These are phyloP conservation scores for Drosophila santomea DNA, from an alignment of 1,140 invertebrate species.

Conservation along the genomic window DNA sequence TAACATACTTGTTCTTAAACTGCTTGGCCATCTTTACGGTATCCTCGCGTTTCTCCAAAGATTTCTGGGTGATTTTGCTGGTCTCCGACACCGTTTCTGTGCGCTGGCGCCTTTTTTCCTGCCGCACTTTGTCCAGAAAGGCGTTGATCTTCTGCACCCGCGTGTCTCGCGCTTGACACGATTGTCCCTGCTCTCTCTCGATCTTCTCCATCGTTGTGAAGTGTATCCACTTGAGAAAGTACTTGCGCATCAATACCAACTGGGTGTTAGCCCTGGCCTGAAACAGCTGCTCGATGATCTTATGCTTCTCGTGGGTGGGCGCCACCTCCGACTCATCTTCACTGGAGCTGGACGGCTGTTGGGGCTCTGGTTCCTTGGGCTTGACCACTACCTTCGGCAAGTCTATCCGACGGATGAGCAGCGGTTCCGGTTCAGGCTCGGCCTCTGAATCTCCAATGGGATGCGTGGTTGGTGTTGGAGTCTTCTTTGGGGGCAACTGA, in stretches of 20 bases:
- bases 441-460: conserved; percentile 11
- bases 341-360: conserved; percentile 18
- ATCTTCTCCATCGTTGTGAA: conserved; percentile 77
- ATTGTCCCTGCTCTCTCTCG: conserved; percentile 57
- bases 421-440: conserved; percentile 18
- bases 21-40: conserved; percentile 70
- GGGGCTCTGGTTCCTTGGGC: conserved; percentile 28
- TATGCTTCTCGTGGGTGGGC: conserved; percentile 58
- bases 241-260: conserved; percentile 70
- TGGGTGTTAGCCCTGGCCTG: conserved; percentile 45
- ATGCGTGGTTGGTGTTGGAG: conserved; percentile 2
- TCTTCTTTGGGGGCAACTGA: conserved; percentile 49
- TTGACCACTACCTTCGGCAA: conserved; percentile 60
- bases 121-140: conserved; percentile 83
- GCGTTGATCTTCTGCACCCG: conserved; percentile 80
- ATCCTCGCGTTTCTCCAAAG: conserved; percentile 46
- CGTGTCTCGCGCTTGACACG: conserved; percentile 30
- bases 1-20: conserved; percentile 76
- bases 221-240: conserved; percentile 84
- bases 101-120: conserved; percentile 71
- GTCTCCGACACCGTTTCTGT: conserved; percentile 4
- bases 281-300: conserved; percentile 76
- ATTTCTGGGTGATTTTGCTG: conserved; percentile 34
- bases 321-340: conserved; percentile 23
- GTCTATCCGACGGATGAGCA: conserved; percentile 66